Percentiles rank a stretch among this genome's conserved stretches.
Conservation (phyloP, 2,113 vertebrate species). For the Parotia lawesii region DNA sequence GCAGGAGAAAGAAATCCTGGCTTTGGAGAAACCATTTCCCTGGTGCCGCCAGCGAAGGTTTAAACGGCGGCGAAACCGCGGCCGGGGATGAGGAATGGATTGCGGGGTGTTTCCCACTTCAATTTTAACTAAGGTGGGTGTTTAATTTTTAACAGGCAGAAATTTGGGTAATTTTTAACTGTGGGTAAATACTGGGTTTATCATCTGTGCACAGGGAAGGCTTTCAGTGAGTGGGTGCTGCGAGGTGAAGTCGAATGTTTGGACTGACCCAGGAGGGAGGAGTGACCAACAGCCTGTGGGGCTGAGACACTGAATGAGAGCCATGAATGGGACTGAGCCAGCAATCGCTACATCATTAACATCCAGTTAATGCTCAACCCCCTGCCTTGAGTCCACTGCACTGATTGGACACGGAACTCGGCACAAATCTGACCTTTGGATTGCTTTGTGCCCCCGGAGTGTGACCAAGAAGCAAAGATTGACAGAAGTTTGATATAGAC, state of each 20-base stretch:
- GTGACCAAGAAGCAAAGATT: not conserved
- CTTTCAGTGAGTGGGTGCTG: not conserved
- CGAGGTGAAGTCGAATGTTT: not conserved
- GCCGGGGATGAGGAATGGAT: accelerated
- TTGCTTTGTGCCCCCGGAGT: not conserved
- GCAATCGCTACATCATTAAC: not conserved
- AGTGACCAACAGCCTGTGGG: no score
- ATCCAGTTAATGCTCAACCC: not conserved
- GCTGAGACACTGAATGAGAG: not conserved
- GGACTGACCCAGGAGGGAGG: not conserved
- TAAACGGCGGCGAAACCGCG: accelerated
- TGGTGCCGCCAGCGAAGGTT: not conserved
- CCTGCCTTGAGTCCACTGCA: not conserved
- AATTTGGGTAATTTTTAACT: slow-evolving; percentile 1
- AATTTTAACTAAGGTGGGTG: not conserved
- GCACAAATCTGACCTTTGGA: not conserved
- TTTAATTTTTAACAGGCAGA: not conserved
- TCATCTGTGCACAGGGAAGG: not conserved
- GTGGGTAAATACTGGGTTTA: not conserved
- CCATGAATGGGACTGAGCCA: not conserved
- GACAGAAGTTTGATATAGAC: not conserved
- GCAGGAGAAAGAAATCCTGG: not conserved
- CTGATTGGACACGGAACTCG: accelerated
- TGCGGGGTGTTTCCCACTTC: not conserved
- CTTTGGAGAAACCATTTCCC: not conserved